These are phyloP conservation scores for Scolopax bukidnonensis DNA, from an alignment of 2,797 vertebrate genomes.

Conservation along the genomic window DNA sequence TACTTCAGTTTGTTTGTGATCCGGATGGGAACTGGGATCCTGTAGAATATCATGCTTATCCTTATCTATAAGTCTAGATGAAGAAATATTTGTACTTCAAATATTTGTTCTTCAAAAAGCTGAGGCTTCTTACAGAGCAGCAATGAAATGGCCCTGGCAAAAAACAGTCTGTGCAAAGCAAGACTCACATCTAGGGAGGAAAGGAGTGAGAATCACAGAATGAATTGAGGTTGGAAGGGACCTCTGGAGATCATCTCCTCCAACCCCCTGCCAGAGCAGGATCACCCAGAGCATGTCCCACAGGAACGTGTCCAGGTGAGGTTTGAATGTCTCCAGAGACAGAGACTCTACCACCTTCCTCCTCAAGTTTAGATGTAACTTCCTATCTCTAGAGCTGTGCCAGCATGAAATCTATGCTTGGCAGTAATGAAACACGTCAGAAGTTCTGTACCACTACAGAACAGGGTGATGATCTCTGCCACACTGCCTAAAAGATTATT, in stretches of 20 bases:
- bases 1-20: neutral
- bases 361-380: no score
- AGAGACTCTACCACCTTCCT: no score
- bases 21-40: neutral
- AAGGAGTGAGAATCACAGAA: neutral
- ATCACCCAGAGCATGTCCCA: no score
- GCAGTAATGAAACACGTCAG: neutral
- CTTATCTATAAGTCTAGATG: neutral
- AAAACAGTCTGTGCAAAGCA: neutral
- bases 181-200: neutral
- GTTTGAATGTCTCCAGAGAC: no score
- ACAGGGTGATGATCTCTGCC: neutral
- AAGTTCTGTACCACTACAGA: neutral
- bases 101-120: neutral
- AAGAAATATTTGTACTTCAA: neutral
- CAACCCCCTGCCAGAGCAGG: no score
- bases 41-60: neutral
- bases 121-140: neutral
- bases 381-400: neutral
- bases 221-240: no score
- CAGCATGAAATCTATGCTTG: neutral
- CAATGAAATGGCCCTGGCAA: neutral
- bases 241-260: no score
- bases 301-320: no score
- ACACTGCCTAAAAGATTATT: neutral